These are phyloP conservation scores for Eidolon dupreanum DNA, from an alignment of 2,797 vertebrate genomes.

Conservation along the genomic window DNA sequence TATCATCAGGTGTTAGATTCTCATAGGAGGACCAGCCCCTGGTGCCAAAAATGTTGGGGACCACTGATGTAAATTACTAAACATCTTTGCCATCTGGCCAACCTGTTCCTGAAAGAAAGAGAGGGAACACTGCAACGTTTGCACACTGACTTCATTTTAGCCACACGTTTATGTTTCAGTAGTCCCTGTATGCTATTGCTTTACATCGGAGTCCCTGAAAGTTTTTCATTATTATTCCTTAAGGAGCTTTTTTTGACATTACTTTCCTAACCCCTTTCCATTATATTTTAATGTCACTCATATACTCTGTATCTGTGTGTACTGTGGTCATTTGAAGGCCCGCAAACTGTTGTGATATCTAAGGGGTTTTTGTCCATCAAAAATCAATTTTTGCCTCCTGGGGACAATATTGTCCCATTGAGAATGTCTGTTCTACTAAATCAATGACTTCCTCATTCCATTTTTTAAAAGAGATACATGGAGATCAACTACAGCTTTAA, in stretches of 20 bases:
- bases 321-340: background rate
- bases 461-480: background rate
- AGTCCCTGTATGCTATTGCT: background rate
- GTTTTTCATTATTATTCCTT: background rate
- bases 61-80: accelerated
- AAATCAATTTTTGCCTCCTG: background rate
- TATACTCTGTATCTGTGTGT: accelerated
- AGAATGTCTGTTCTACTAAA: background rate
- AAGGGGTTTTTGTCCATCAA: background rate
- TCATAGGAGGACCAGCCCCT: too few relatives aligned
- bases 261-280: background rate
- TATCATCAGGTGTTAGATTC: too few relatives aligned
- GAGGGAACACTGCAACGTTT: too few relatives aligned
- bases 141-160: too few relatives aligned
- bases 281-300: background rate
- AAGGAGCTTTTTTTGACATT: background rate
- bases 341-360: too few relatives aligned
- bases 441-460: accelerated
- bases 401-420: accelerated
- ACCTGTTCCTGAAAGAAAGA: background rate
- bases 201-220: too few relatives aligned
- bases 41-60: too few relatives aligned
- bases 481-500: background rate
- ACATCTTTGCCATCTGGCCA: too few relatives aligned
- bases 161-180: too few relatives aligned